Conservation (phyloP, 2,888 invertebrate species). For the Hedya salicella region DNA sequence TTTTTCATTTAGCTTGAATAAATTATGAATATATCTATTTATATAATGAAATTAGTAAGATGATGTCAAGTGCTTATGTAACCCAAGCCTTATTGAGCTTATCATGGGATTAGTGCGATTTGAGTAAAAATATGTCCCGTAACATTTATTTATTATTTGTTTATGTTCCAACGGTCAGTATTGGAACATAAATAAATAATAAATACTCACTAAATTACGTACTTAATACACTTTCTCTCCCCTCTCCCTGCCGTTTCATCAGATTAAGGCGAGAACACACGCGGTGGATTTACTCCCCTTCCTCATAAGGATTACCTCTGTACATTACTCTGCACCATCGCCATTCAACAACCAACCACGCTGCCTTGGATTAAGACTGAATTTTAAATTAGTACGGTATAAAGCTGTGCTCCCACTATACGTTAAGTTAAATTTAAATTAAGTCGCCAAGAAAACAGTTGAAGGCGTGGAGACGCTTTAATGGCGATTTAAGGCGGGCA, state of each 20-base stretch:
- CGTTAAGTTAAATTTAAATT: constrained; percentile 39
- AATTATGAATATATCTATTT: too few species aligned
- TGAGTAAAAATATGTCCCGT: too few species aligned
- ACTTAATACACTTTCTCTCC: neutral
- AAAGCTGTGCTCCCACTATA: constrained; percentile 25
- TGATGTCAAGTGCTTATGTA: too few species aligned
- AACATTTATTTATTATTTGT: too few species aligned
- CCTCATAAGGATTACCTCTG: constrained; percentile 36
- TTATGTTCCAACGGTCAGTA: too few species aligned
- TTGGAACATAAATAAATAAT: too few species aligned
- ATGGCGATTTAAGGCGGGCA: constrained; percentile 18
- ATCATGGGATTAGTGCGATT: too few species aligned
- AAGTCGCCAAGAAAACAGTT: constrained; percentile 38
- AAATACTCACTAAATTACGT: neutral
- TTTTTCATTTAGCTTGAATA: too few species aligned
- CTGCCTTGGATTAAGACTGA: neutral
- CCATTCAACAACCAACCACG: constrained; percentile 11
- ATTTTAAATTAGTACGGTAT: neutral
- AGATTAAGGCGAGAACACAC: constrained; percentile 41
- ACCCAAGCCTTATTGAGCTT: too few species aligned
- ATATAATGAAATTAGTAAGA: too few species aligned
- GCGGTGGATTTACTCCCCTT: constrained; percentile 29
- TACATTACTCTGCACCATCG: constrained; percentile 11
- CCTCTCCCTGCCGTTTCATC: constrained; percentile 32
- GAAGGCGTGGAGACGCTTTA: constrained; percentile 22